Evolutionary conservation across 2,113 vertebrate genomes (phyloP), one percentile per base, ranked within the genome.

Genomic region (Nothobranchius furzeri): DNA sequence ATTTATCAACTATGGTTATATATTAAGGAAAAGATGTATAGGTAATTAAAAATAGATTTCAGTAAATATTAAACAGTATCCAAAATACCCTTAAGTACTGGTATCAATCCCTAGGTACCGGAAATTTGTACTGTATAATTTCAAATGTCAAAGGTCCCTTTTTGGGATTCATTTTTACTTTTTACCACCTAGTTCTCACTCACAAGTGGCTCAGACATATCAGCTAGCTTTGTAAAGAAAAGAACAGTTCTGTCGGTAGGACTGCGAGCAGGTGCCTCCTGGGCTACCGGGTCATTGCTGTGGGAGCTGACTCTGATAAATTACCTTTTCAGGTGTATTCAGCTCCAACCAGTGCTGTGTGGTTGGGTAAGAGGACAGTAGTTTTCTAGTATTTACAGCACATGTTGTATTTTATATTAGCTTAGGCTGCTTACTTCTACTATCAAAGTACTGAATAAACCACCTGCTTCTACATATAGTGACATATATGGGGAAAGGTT

Each of bases 81-180:
- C 20, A 20, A 20, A 20, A 20, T 20, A 20, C 20, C 20, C 1
- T 20, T 20, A 20, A 20, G 20, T 20, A 20, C 20, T 20, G 20
- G 20, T 20, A 20, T 20, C 20, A 20, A 20, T 20, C 1, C 20
- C 20, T 20, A 20, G 20, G 20, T 20, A 20, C 20, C 20, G 20
- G 20, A 20, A 20, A 20, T 20, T 20, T 20, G 20, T 20, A 20
- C 20, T 20, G 20, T 20, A 20, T 20, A 20, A 20, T 20, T 20
- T 20, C 20, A 20, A 20, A 20, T 20, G 20, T 20, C 20, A 1
- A 45, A 24, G 20, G 35, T 72, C 63, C 72, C 52, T 65, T 20
- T 20, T 20, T 81, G 70, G 65, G 79, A 73, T 76, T 74, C 50
- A 52, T 80, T 78, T 84, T 85, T 87, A 64, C 69, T 67, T 85